phyloP scores from a whole-genome alignment of 2,797 vertebrate species.

The Poecilia picta region DNA sequence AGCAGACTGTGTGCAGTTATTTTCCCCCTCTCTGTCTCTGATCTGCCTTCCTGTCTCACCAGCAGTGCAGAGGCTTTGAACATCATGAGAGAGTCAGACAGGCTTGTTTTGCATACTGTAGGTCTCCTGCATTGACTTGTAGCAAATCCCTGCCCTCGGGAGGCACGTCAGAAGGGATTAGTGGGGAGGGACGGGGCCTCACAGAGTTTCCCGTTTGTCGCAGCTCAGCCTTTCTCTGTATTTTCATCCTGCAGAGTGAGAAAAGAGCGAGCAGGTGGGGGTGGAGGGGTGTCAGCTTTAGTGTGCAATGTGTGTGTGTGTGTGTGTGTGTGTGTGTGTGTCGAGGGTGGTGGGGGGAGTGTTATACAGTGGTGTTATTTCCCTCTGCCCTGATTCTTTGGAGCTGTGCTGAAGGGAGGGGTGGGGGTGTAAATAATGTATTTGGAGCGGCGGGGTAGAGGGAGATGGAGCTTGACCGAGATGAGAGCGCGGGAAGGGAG shows the following conservation, averaged over 20 bases:
- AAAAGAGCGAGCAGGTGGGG: constrained; percentile 71
- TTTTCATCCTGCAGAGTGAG: constrained; percentile 72
- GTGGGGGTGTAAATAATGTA: constrained; percentile 78
- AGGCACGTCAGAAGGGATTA: constrained; percentile 83
- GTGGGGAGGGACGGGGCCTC: constrained; percentile 74
- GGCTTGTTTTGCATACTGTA: constrained; percentile 81
- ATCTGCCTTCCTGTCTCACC: constrained; percentile 77
- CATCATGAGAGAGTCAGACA: constrained; percentile 72
- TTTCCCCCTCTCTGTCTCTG: constrained; percentile 35
- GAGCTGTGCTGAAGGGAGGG: constrained; percentile 63
- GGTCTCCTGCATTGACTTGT: constrained; percentile 81
- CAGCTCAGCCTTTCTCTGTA: constrained; percentile 70
- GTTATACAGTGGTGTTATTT: constrained; percentile 76
- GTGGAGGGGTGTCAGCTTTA: constrained; percentile 26
- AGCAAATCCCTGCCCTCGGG: constrained; percentile 81
- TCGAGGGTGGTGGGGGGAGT: constrained; percentile 1
- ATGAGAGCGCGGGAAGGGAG: constrained; percentile 36
- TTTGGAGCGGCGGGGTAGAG: constrained; percentile 60
- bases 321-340: not conserved
- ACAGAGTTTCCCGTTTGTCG: constrained; percentile 82
- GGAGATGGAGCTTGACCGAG: constrained; percentile 56
- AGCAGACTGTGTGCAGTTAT: constrained; percentile 63
- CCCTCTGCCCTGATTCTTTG: constrained; percentile 78
- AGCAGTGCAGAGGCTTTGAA: constrained; percentile 72
- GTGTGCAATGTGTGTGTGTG: constrained; percentile 42